A percentile compares a stretch with the other conserved stretches of the same genome.
Evolutionary conservation across 1,140 invertebrate genomes (phyloP).

Genomic region (Lutraria rhynchaena): DNA sequence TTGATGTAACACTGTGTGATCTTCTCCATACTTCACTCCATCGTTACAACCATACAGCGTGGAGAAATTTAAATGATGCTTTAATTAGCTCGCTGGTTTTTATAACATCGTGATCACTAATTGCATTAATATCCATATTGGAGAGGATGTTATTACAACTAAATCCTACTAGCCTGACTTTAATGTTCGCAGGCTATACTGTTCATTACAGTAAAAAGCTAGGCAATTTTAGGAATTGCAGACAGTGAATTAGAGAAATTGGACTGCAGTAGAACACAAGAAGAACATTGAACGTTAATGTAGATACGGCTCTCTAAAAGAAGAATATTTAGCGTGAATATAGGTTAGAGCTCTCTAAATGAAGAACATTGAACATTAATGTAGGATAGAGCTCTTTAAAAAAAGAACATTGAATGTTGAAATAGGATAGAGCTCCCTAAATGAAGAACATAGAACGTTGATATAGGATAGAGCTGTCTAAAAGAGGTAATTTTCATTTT

Average conservation of each 20-base stretch:
- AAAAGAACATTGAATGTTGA: background rate
- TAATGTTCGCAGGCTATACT: constrained; percentile 12
- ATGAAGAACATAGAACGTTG: background rate
- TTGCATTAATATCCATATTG: constrained; percentile 21
- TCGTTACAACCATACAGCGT: too few relatives aligned
- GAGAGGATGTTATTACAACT: background rate
- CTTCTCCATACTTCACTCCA: too few relatives aligned
- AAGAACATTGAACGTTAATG: constrained; percentile 5
- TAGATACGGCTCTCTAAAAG: constrained; percentile 14
- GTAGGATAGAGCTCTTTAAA: constrained; percentile 6
- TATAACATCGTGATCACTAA: constrained; percentile 2
- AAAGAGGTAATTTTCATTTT: constrained; percentile 30
- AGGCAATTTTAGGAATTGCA: constrained; percentile 17
- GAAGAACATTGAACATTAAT: too few relatives aligned
- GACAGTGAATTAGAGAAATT: constrained; percentile 34
- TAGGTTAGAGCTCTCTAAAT: constrained; percentile 6
- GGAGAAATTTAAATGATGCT: background rate
- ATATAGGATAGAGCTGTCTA: constrained; percentile 13
- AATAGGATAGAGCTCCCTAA: too few relatives aligned
- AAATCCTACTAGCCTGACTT: background rate
- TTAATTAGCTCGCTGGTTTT: constrained; percentile 15
- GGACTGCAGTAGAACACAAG: constrained; percentile 9
- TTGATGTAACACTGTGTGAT: too few relatives aligned
- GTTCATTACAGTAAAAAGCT: constrained; percentile 21
- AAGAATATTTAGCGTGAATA: too few relatives aligned